phyloP scores from a whole-genome alignment of 2,113 vertebrate genomes.

The Myotis yumanensis region DNA sequence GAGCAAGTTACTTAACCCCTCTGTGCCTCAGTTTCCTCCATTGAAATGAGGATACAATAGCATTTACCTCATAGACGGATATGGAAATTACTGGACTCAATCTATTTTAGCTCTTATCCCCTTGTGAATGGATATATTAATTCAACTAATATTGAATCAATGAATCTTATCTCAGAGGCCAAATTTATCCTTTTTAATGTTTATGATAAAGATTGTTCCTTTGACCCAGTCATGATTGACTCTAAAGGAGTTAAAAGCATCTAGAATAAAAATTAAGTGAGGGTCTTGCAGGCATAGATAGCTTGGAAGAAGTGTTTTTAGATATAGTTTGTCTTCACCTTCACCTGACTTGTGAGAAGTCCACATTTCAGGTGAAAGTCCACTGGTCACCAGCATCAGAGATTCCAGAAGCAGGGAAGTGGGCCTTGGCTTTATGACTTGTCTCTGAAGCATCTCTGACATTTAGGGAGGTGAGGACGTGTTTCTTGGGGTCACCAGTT shows the following conservation, averaged over 20 bases:
- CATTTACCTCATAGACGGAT: background rate
- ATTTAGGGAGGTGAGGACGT: slow-evolving; percentile 65
- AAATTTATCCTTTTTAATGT: slow-evolving; percentile 38
- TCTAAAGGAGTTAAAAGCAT: slow-evolving; percentile 31
- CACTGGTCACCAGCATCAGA: background rate
- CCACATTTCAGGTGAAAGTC: too few relatives aligned
- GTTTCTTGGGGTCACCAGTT: slow-evolving; percentile 21
- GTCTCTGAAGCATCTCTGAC: slow-evolving; percentile 61
- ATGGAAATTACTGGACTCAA: background rate
- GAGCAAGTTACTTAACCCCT: background rate
- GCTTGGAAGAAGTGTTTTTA: background rate
- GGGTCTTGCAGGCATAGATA: background rate
- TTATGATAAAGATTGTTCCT: slow-evolving; percentile 31
- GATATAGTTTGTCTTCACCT: background rate
- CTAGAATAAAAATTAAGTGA: background rate
- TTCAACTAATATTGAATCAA: background rate
- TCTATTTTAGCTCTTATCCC: background rate
- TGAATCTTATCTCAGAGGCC: background rate
- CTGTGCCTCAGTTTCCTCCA: background rate
- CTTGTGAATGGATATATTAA: background rate
- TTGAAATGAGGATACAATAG: background rate
- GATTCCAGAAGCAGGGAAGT: background rate
- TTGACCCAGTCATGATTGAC: background rate
- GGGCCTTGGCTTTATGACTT: slow-evolving; percentile 22
- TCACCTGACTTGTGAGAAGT: background rate